phyloP scores from a whole-genome alignment of 2,113 vertebrate species.

The Corvus hawaiiensis region DNA sequence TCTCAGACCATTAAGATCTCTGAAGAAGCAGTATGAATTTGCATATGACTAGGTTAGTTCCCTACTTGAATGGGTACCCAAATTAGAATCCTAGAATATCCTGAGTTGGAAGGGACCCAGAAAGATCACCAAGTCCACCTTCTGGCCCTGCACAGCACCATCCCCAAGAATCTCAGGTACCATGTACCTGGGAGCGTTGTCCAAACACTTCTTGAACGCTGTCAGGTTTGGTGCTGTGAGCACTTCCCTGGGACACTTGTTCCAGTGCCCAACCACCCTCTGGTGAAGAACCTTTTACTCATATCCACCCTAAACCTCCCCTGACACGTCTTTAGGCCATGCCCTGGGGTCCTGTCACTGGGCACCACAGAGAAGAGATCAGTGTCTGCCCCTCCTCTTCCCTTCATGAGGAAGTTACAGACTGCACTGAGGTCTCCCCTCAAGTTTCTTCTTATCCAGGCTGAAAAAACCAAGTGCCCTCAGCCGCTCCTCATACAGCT shows the following conservation, averaged over 20 bases:
- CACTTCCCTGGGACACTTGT: background rate
- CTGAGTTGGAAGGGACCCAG: background rate
- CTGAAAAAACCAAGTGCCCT: background rate
- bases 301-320: background rate
- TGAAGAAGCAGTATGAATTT: background rate
- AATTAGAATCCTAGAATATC: background rate
- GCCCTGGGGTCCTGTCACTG: background rate
- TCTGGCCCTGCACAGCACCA: background rate
- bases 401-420: background rate
- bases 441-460: background rate
- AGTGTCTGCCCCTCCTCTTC: background rate
- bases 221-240: background rate
- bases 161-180: background rate
- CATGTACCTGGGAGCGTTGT: accelerated
- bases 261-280: background rate
- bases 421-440: background rate
- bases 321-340: background rate
- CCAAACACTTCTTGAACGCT: background rate
- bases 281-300: background rate
- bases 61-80: background rate
- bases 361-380: background rate
- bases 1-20: background rate
- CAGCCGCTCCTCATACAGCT: background rate
- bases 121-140: accelerated
- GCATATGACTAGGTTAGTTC: background rate